phyloP scores from a whole-genome alignment of 2,888 invertebrate genomes.

The Seira ritae region DNA sequence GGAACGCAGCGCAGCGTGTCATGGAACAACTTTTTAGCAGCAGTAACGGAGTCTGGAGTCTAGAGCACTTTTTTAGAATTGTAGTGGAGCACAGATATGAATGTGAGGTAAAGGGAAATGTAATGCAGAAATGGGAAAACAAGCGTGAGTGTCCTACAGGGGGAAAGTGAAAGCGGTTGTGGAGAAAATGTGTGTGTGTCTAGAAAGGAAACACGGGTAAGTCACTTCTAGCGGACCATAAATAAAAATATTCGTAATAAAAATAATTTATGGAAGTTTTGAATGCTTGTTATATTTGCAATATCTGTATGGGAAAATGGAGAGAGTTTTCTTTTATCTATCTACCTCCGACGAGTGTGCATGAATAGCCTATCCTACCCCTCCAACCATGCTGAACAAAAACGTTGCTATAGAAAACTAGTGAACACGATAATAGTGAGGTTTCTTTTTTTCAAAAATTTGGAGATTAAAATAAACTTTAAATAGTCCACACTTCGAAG shows the following conservation, averaged over 20 bases:
- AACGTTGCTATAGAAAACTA: too few relatives aligned
- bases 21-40: too few relatives aligned
- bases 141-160: not conserved
- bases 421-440: too few relatives aligned
- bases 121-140: too few relatives aligned
- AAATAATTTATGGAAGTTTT: conserved; percentile 56
- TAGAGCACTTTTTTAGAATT: not conserved
- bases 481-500: too few relatives aligned
- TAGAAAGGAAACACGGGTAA: conserved; percentile 18
- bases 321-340: not conserved
- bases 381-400: too few relatives aligned
- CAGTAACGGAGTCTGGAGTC: not conserved
- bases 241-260: conserved; percentile 59
- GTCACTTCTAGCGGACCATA: conserved; percentile 54
- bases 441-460: too few relatives aligned
- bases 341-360: not conserved
- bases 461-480: too few relatives aligned
- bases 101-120: not conserved
- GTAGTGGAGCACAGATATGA: not conserved
- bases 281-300: conserved; percentile 47
- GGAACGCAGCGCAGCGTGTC: too few relatives aligned
- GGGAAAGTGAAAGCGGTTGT: conserved; percentile 23
- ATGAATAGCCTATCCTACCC: too few relatives aligned
- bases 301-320: conserved; percentile 21
- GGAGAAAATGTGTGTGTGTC: conserved; percentile 19